Percentiles rank a stretch among this genome's conserved stretches.
Conservation (phyloP, 2,113 vertebrate genomes). For the Circaetus cinerascens region DNA sequence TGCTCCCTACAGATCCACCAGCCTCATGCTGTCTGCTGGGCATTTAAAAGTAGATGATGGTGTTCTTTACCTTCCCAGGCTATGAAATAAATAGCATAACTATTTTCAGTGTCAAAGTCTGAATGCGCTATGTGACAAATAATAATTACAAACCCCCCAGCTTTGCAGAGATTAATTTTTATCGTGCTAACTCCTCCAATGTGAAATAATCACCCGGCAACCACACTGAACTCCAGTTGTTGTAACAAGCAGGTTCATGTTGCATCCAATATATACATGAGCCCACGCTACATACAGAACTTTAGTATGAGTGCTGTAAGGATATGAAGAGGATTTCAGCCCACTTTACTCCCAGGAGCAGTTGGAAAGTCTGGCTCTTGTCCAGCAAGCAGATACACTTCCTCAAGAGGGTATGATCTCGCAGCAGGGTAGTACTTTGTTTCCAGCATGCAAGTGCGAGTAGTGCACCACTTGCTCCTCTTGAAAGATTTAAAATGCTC, state of each 20-base stretch:
- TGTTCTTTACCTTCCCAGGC: background rate
- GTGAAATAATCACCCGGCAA: background rate
- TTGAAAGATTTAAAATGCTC: background rate
- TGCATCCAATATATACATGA: background rate
- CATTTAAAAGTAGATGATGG: background rate
- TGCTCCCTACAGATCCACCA: background rate
- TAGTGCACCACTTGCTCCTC: background rate
- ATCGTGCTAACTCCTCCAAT: background rate
- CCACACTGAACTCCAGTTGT: background rate
- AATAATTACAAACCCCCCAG: background rate
- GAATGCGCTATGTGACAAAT: background rate
- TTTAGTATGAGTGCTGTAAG: background rate
- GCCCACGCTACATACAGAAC: background rate
- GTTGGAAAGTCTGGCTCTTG: background rate
- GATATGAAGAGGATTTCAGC: background rate
- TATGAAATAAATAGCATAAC: background rate
- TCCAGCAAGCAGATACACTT: background rate
- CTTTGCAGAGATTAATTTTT: background rate
- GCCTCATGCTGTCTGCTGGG: background rate
- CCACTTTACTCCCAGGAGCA: background rate
- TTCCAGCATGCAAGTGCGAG: background rate
- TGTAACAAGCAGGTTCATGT: background rate
- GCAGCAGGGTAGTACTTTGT: background rate
- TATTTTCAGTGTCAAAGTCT: background rate
- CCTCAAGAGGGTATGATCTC: background rate